Base-by-base conservation (phyloP, 1,140 invertebrate genomes). In the Drosophila funebris region DNA sequence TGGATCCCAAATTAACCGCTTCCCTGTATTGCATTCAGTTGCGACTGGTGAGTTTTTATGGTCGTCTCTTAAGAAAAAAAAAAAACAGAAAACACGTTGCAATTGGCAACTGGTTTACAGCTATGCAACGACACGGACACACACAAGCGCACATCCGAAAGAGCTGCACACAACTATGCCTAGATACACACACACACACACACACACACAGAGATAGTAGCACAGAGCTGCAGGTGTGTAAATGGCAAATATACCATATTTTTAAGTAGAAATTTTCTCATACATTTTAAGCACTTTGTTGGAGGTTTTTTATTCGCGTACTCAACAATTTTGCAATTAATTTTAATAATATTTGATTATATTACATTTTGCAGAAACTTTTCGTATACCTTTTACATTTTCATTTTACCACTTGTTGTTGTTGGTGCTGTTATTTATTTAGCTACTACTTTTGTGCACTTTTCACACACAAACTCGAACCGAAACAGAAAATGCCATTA, bases 91-190 rank as follows among this genome's bases (percentile, higher is more conserved):
- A 72, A 60, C 80, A 88, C 82, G 82, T 87, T 87, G 82, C 82
- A 87, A 87, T 87, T 87, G 78, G 78, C 82, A 85, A 85, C 82
- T 85, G 82, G 82, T 85, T 87, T 85, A 87, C 83, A 87, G 78
- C 82, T 85, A 81, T 85, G 83, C 82, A 85, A 82, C 78, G 75
- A 64, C 62, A 60, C 33, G 41, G 56, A 57, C 63, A 44, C 48
- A 48, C 37, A 81, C 16, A 66, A 52, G 58, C 39, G 48, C 50
- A 64, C 16, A 46, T 8, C 24, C 24, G 4, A 27, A 2, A 24
- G 22, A 24, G n/a, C 22, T 24, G 22, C n/a, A n/a, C n/a, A n/a
- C n/a, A n/a, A n/a, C n/a, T n/a, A n/a, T n/a, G n/a, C n/a, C n/a
- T n/a, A 29, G 27, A 37, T 33, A 64, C 18, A 72, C 8, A 73